phyloP scores from a whole-genome alignment of 2,888 invertebrate species.

The Crocallis elinguaria region DNA sequence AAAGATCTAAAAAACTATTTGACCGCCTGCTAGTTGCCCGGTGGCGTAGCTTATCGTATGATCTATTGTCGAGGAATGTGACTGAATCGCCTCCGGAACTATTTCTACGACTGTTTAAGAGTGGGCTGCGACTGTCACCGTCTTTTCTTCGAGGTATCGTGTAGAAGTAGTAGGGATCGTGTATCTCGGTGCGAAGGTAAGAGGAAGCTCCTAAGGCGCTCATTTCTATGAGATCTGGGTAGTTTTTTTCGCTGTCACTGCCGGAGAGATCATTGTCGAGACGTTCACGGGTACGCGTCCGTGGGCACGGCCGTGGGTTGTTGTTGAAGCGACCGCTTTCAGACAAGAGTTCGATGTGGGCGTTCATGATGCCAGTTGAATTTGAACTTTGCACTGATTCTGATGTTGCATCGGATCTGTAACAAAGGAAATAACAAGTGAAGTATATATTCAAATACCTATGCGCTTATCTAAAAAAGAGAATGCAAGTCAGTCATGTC shows the following conservation, averaged over 20 bases:
- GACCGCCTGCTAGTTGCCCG: constrained; percentile 82
- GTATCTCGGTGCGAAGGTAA: constrained; percentile 71
- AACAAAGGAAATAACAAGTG: constrained; percentile 42
- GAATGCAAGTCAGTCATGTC: neutral
- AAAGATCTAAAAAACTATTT: constrained; percentile 89
- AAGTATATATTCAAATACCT: no score
- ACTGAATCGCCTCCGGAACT: constrained; percentile 89
- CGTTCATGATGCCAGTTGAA: constrained; percentile 73
- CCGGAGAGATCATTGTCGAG: constrained; percentile 80
- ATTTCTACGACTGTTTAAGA: constrained; percentile 89
- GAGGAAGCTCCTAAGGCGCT: constrained; percentile 72
- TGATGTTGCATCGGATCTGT: constrained; percentile 72
- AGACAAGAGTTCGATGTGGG: constrained; percentile 68
- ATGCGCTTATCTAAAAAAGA: neutral
- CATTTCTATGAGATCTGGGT: constrained; percentile 84
- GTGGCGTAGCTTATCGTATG: constrained; percentile 63
- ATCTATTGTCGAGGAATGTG: constrained; percentile 65
- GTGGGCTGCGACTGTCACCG: constrained; percentile 90
- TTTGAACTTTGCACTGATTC: constrained; percentile 85
- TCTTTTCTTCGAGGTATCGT: constrained; percentile 87
- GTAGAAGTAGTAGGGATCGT: constrained; percentile 84
- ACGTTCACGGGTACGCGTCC: constrained; percentile 67
- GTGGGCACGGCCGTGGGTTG: constrained; percentile 68
- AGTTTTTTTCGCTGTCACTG: constrained; percentile 82
- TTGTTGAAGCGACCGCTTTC: constrained; percentile 75